phyloP scores from a whole-genome alignment of 2,113 vertebrate species.

The Erythrolamprus reginae region DNA sequence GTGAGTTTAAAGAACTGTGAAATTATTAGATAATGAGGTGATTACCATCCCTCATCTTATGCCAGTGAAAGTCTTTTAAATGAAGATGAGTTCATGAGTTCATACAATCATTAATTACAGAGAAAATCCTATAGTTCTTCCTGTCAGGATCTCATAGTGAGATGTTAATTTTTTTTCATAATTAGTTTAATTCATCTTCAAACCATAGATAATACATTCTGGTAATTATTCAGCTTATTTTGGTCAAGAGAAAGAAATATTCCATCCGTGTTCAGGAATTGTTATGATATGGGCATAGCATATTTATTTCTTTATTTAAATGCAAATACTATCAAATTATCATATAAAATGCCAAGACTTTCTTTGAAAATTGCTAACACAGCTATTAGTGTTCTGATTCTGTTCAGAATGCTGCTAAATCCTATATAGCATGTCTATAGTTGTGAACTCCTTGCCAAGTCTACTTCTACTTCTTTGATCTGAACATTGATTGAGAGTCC shows the following conservation, averaged over 20 bases:
- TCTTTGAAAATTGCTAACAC: neutral
- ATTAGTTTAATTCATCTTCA: neutral
- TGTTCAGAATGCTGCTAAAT: neutral
- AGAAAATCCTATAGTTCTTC: neutral
- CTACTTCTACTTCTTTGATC: neutral
- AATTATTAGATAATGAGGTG: neutral
- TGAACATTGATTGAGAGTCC: neutral
- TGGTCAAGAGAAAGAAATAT: neutral
- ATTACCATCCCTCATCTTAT: neutral
- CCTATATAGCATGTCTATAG: neutral
- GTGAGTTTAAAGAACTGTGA: neutral
- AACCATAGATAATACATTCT: neutral
- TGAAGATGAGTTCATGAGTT: neutral
- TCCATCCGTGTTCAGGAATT: neutral
- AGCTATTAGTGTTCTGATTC: neutral
- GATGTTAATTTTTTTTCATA: neutral
- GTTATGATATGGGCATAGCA: neutral
- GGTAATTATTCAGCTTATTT: neutral
- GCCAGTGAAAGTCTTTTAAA: neutral
- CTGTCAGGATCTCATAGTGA: neutral
- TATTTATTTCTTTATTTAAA: neutral
- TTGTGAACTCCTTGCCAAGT: neutral
- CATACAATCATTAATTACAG: neutral
- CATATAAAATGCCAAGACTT: neutral
- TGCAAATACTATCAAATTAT: neutral